Conservation (phyloP, 2,113 vertebrate genomes). For the Xyrauchen texanus region DNA sequence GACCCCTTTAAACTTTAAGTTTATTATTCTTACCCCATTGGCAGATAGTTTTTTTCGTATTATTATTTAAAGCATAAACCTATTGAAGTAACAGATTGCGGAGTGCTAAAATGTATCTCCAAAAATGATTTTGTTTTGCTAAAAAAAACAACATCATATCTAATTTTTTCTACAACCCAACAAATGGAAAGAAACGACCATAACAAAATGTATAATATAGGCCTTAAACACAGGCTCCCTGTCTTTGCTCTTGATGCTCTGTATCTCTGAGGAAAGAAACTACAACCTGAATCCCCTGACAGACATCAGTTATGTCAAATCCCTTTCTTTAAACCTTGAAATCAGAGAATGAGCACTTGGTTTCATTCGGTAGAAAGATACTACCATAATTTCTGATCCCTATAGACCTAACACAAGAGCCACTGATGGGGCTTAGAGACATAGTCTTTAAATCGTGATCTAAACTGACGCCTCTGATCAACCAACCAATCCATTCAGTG, state of each 20-base stretch:
- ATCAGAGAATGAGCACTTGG: slow-evolving; percentile 19
- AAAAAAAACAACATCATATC: too few relatives aligned
- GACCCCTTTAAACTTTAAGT: too few relatives aligned
- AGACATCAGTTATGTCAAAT: slow-evolving; percentile 19
- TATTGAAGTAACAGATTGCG: too few relatives aligned
- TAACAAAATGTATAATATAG: slow-evolving; percentile 1
- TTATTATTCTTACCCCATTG: too few relatives aligned
- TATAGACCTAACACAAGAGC: slow-evolving; percentile 55
- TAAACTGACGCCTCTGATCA: slow-evolving; percentile 62
- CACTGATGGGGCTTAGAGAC: slow-evolving; percentile 62
- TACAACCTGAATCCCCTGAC: slow-evolving; percentile 10
- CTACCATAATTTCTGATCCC: slow-evolving; percentile 66
- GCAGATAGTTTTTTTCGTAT: too few relatives aligned
- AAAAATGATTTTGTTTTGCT: too few relatives aligned
- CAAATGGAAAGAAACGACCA: neutral
- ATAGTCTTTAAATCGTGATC: slow-evolving; percentile 60
- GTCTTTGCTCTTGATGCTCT: neutral
- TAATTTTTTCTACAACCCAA: too few relatives aligned
- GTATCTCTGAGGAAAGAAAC: slow-evolving; percentile 7
- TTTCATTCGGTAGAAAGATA: neutral
- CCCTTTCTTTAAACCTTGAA: slow-evolving; percentile 21
- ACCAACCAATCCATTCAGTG: slow-evolving; percentile 60
- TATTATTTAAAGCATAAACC: too few relatives aligned
- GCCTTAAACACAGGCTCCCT: slow-evolving; percentile 1
- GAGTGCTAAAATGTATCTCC: too few relatives aligned